A percentile compares a stretch with the other conserved stretches of the same genome.
Conservation (phyloP, 2,113 vertebrate genomes). For the Sinocyclocheilus grahami region DNA sequence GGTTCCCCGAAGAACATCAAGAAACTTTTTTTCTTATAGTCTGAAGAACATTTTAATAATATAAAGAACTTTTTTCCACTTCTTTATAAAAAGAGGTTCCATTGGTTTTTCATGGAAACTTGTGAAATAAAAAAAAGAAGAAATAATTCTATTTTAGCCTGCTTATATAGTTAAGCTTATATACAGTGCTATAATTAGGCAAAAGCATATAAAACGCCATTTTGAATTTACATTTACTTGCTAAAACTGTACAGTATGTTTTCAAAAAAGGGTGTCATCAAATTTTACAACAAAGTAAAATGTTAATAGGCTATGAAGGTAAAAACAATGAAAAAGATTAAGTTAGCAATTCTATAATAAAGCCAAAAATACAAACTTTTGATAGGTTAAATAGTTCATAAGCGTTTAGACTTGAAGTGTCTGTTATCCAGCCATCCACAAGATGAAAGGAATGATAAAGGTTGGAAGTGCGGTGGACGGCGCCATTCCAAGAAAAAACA, state of each 20-base stretch:
- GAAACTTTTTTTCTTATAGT: neutral
- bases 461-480: slow-evolving; percentile 79
- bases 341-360: neutral
- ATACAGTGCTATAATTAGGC: neutral
- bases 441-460: slow-evolving; percentile 84
- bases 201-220: neutral
- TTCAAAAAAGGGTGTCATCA: neutral
- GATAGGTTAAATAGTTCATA: slow-evolving; percentile 30
- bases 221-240: slow-evolving; percentile 2
- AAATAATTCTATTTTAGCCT: neutral
- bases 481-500: slow-evolving; percentile 81
- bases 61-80: neutral
- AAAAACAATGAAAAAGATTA: neutral
- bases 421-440: slow-evolving; percentile 92
- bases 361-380: neutral
- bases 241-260: neutral
- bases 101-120: neutral
- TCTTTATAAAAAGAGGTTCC: neutral
- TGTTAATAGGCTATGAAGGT: neutral
- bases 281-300: slow-evolving; percentile 19
- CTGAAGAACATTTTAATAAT: neutral
- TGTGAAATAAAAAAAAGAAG: neutral
- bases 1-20: neutral
- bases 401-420: neutral
- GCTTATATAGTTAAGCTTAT: too few relatives aligned